Evolutionary conservation across 2,797 vertebrate species (phyloP).

Genomic region (Poeciliopsis turneri): DNA sequence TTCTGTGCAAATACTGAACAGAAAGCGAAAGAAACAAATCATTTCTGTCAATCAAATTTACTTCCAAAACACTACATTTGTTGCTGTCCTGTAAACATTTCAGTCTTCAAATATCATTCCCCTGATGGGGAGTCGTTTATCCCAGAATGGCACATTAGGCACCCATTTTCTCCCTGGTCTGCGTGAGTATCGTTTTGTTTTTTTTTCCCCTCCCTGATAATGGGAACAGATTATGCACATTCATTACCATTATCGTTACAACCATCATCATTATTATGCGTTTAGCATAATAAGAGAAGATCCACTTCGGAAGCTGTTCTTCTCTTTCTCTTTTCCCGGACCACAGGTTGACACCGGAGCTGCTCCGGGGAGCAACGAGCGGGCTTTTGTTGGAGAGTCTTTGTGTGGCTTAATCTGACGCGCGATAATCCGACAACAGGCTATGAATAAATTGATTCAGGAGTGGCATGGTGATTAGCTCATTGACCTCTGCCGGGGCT

Average conservation of each 20-base stretch:
- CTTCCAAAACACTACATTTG: slow-evolving; percentile 7
- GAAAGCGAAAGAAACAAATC: background rate
- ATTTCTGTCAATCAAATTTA: background rate
- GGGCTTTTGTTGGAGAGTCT: slow-evolving; percentile 21
- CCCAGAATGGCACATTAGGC: slow-evolving; percentile 68
- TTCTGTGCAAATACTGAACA: background rate
- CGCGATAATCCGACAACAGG: slow-evolving; percentile 8
- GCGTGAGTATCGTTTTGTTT: slow-evolving; percentile 44
- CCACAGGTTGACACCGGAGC: slow-evolving; percentile 23
- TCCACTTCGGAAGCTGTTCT: slow-evolving; percentile 25
- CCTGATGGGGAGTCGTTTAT: slow-evolving; percentile 51
- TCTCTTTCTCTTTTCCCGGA: background rate
- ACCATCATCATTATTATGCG: slow-evolving; percentile 66
- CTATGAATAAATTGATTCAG: slow-evolving; percentile 14
- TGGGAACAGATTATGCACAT: slow-evolving; percentile 74
- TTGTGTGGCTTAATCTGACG: slow-evolving; percentile 40
- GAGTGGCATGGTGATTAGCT: background rate
- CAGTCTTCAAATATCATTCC: slow-evolving; percentile 41
- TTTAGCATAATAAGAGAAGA: slow-evolving; percentile 63
- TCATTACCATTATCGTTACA: slow-evolving; percentile 77
- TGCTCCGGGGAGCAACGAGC: slow-evolving; percentile 14
- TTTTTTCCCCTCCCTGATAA: slow-evolving; percentile 40
- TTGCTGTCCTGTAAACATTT: slow-evolving; percentile 45
- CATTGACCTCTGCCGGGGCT: background rate
- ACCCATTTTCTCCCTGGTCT: slow-evolving; percentile 57